A percentile compares a stretch with the other conserved stretches of the same genome.
phyloP scores from a whole-genome alignment of 2,113 vertebrate species.

The Cyanoramphus novaezelandiae region DNA sequence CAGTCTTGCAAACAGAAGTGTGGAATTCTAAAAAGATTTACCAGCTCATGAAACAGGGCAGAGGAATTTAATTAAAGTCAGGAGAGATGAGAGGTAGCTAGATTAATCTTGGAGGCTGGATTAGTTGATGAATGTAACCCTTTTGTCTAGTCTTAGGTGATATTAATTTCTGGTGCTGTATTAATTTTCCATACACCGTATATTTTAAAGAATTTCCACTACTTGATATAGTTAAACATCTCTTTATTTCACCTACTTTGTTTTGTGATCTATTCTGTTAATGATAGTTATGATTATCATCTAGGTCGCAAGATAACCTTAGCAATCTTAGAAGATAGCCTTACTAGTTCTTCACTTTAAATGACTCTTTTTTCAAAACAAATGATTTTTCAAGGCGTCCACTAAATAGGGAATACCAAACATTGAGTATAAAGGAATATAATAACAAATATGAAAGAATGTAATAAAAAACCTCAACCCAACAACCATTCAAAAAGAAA shows the following conservation, averaged over 20 bases:
- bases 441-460: neutral
- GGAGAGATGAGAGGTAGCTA: neutral
- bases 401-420: neutral
- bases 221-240: neutral
- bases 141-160: conserved; percentile 14
- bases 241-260: neutral
- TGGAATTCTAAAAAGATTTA: conserved; percentile 26
- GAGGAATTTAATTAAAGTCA: conserved; percentile 47
- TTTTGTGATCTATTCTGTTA: neutral
- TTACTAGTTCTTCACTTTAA: neutral
- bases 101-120: conserved; percentile 24
- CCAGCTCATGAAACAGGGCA: conserved; percentile 18
- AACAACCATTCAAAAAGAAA: neutral
- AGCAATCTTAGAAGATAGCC: neutral
- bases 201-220: neutral
- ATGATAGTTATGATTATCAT: neutral
- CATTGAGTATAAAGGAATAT: neutral
- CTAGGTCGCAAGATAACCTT: neutral
- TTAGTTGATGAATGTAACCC: conserved; percentile 7
- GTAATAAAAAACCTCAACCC: neutral
- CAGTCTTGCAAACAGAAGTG: neutral
- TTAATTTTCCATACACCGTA: neutral
- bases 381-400: neutral
- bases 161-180: conserved; percentile 22
- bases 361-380: neutral